Evolutionary conservation across 2,888 invertebrate genomes (phyloP), one percentile per base, ranked within the genome.

Genomic region (Steinernema scapterisci): DNA sequence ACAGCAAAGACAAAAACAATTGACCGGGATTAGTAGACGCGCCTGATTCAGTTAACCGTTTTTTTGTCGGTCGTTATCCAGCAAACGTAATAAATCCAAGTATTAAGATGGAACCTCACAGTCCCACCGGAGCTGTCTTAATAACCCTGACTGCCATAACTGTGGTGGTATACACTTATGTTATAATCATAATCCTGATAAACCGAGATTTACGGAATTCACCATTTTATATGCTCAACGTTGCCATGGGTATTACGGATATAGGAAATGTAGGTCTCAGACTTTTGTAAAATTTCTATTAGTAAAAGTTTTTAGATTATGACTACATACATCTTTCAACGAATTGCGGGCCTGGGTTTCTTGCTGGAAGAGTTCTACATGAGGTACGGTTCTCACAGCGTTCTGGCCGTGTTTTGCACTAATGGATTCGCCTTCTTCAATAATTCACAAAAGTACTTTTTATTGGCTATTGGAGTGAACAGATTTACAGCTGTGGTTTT

Each of bases 351-450:
- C 1, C 9, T 63, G 16, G 63, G 63, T 38, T 63, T 63, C n/a
- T 27, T 63, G 11, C 23, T 27, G 16, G 31, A 63, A 31, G 63
- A 63, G 31, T 6, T 63, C 6, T 63, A 63, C 19, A 11, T 63
- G 31, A 6, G 16, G 2, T 38, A 31, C 31, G 63, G 63, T 16
- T 16, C 23, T 27, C n/a, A 31, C 25, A 63, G 31, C n/a, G 27
- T 31, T n/a, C 16, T 63, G 1, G 27, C 63, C 11, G 27, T 31
- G 27, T 27, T 63, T 25, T 63, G 63, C 27, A 38, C 31, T 9
- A 21, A 63, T 1, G 63, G 63, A 27, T 63, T 63, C n/a, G 63
- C 25, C 3, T 27, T 63, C 63, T 31, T 63, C 6, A 63, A 63
- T n/a, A 63, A 25, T 25, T 11, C 31, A 16, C 63, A 63, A 31